These are phyloP conservation scores for Rallus crepitans DNA, from an alignment of 2,797 vertebrate genomes.

Conservation along the genomic window DNA sequence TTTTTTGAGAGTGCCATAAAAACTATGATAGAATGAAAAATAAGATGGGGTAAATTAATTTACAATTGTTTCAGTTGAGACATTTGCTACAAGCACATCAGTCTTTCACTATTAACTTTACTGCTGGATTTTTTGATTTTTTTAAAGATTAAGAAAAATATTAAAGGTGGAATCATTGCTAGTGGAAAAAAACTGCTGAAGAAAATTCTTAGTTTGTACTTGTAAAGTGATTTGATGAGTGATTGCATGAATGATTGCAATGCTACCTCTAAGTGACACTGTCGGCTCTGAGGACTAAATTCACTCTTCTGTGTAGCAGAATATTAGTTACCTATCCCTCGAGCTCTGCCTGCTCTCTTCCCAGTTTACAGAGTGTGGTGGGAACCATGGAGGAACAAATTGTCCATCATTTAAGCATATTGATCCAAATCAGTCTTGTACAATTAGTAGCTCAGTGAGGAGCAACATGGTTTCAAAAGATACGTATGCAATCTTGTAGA, in stretches of 20 bases:
- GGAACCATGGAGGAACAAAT: constrained; percentile 3
- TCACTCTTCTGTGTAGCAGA: neutral
- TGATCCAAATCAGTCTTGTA: constrained; percentile 30
- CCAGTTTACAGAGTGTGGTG: neutral
- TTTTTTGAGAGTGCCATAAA: neutral
- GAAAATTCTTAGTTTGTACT: neutral
- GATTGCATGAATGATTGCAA: neutral
- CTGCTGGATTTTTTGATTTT: neutral
- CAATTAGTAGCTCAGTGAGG: constrained; percentile 13
- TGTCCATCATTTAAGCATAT: constrained; percentile 29
- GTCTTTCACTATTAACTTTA: neutral
- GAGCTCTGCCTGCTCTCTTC: neutral
- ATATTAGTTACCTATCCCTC: neutral
- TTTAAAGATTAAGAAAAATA: neutral
- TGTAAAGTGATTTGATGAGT: neutral
- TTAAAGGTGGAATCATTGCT: neutral
- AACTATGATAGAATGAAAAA: neutral
- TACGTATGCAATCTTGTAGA: neutral
- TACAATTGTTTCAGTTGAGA: neutral
- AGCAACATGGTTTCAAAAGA: neutral
- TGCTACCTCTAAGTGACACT: neutral
- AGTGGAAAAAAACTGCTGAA: neutral
- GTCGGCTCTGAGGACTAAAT: neutral
- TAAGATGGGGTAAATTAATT: neutral
- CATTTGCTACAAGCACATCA: neutral